These are phyloP conservation scores for Pardalotus punctatus DNA, from an alignment of 2,113 vertebrate genomes.

Conservation along the genomic window DNA sequence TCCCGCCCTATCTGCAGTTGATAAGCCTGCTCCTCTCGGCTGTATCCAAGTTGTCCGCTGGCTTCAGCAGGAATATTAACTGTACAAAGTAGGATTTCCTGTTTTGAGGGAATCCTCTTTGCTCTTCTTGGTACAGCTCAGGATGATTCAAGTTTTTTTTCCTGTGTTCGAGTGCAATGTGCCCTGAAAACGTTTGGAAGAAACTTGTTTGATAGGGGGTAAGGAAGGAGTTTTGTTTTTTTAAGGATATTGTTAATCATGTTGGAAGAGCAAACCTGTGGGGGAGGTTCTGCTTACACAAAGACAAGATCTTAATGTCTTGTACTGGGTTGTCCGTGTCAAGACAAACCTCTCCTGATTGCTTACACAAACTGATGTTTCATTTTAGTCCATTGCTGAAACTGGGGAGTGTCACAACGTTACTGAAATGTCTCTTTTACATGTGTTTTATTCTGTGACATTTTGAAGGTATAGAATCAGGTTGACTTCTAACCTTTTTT, in stretches of 20 bases:
- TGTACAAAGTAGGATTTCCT: neutral
- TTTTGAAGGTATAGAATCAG: neutral
- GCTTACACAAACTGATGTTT: neutral
- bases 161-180: neutral
- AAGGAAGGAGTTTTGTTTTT: neutral
- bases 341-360: neutral
- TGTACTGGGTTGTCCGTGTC: neutral
- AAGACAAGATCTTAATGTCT: neutral
- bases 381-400: neutral
- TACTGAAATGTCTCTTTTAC: neutral
- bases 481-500: slow-evolving; percentile 12
- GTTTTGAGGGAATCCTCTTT: neutral
- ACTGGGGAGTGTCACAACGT: fast-evolving
- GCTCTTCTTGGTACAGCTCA: neutral
- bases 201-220: neutral
- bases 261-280: neutral
- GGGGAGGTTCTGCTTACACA: neutral
- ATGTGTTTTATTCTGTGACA: neutral
- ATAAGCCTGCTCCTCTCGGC: neutral
- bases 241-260: neutral
- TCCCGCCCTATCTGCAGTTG: neutral
- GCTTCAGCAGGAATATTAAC: neutral
- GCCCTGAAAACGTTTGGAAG: neutral
- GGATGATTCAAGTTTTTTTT: neutral
- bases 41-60: neutral